Conservation (phyloP, 1,140 invertebrate species). For the Battus philenor region DNA sequence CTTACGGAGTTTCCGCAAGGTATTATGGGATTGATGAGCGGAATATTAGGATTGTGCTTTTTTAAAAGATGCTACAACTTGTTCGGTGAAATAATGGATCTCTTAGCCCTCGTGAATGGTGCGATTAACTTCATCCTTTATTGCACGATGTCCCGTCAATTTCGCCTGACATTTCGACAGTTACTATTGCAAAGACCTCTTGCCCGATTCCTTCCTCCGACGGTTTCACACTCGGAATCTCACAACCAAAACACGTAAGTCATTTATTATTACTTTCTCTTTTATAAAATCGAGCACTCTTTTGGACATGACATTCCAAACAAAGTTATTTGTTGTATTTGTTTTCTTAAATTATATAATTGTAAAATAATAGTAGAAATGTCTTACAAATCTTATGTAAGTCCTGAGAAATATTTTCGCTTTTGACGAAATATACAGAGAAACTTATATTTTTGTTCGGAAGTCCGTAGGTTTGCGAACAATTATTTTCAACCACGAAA, state of each 20-base stretch:
- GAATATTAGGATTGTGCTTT: slow-evolving; percentile 83
- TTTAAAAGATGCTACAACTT: slow-evolving; percentile 85
- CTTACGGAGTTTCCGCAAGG: slow-evolving; percentile 92
- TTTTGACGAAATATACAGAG: no score
- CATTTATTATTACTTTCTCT: slow-evolving; percentile 7
- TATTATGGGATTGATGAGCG: slow-evolving; percentile 84
- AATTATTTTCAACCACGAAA: no score
- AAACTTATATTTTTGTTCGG: no score
- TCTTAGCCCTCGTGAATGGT: slow-evolving; percentile 93
- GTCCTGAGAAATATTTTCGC: no score
- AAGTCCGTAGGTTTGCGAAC: no score
- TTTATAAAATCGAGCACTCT: no score
- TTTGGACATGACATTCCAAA: no score
- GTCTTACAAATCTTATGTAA: no score
- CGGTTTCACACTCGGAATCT: slow-evolving; percentile 55
- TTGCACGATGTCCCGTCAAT: slow-evolving; percentile 95
- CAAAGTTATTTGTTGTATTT: no score
- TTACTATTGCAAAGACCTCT: slow-evolving; percentile 79
- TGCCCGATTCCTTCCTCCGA: slow-evolving; percentile 54
- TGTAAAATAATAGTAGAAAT: no score
- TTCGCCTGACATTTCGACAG: slow-evolving; percentile 89
- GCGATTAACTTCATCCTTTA: slow-evolving; percentile 96
- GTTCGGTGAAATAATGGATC: slow-evolving; percentile 94
- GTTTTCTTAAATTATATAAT: no score
- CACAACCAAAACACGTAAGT: slow-evolving; percentile 66